Percentiles rank a stretch among this genome's conserved stretches.
Conservation (phyloP, 1,140 invertebrate genomes). For the Spodoptera litura region DNA sequence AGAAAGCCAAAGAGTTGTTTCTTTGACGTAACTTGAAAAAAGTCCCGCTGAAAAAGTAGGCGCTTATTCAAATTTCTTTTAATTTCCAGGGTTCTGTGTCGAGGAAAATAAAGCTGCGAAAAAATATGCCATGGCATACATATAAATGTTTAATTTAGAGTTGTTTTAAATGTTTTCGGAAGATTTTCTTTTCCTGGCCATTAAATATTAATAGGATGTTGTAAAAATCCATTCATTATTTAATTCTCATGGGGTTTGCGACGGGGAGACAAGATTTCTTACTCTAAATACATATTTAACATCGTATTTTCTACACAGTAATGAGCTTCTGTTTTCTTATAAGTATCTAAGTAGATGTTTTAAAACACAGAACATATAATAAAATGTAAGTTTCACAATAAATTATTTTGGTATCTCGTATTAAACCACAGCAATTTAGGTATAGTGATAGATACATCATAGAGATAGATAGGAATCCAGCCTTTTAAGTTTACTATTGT, state of each 20-base stretch:
- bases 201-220: conserved; percentile 24
- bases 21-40: conserved; percentile 38
- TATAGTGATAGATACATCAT: too few species aligned
- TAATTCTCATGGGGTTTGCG: conserved; percentile 19
- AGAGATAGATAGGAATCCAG: too few species aligned
- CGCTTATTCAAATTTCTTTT: conserved; percentile 44
- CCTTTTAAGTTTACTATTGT: too few species aligned
- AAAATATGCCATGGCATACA: conserved; percentile 24
- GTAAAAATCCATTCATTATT: conserved; percentile 14
- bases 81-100: conserved; percentile 25
- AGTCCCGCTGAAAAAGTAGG: conserved; percentile 19
- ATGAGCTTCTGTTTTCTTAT: neutral
- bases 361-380: too few species aligned
- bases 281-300: neutral
- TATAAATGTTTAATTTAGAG: conserved; percentile 35
- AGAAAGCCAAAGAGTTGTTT: conserved; percentile 40
- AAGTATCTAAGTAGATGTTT: too few species aligned
- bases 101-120: conserved; percentile 9
- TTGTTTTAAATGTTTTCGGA: conserved; percentile 18
- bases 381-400: too few species aligned
- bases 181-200: conserved; percentile 4
- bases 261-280: neutral
- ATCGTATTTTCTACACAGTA: neutral
- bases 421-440: too few species aligned
- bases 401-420: too few species aligned